Evolutionary conservation across 2,888 invertebrate species (phyloP), one percentile per base, ranked within the genome.

Genomic region (Ellobium chinense): DNA sequence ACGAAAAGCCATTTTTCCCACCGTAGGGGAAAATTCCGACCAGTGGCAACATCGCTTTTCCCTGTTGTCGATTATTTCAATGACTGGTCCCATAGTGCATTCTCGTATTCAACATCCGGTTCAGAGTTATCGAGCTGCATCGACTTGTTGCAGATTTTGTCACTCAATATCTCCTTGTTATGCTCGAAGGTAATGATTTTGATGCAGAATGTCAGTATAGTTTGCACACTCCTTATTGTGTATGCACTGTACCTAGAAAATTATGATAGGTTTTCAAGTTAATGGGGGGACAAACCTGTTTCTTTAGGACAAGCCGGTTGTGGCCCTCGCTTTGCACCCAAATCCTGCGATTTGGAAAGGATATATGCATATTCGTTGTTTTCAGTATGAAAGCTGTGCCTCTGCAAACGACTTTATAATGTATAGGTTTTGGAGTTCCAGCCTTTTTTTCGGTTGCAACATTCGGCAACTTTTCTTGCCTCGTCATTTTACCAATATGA

Each of bases 71-170:
- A n/a, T n/a, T n/a, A n/a, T n/a, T n/a, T 36, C 72, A 72, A 70
- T n/a, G 31, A 70, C 1, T 54, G 34, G 58, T 18, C 72, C 72
- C 60, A 14, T 7, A 9, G 12, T 24, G 36, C n/a, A 7, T 58
- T 18, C 31, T 36, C 21, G 29, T 31, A 58, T 72, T 72, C 72
- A 72, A 72, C 72, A 72, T 72, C 72, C 72, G 72, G 72, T 72
- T 72, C 37, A 72, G 34, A 36, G 24, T 37, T n/a, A 58, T 58
- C 27, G 58, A 60, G 58, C 72, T 72, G 58, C 29, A 34, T 27
- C 34, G 72, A 72, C 72, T 58, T 70, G 60, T 72, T 60, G 72
- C 72, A 72, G 31, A 12, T 27, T 60, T 29, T 58, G 21, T 24
- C 18, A n/a, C 54, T 54, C 70, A 27, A 9, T 29, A 29, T 31